Conservation (phyloP, 2,113 vertebrate genomes). For the Melanocharis versteri region DNA sequence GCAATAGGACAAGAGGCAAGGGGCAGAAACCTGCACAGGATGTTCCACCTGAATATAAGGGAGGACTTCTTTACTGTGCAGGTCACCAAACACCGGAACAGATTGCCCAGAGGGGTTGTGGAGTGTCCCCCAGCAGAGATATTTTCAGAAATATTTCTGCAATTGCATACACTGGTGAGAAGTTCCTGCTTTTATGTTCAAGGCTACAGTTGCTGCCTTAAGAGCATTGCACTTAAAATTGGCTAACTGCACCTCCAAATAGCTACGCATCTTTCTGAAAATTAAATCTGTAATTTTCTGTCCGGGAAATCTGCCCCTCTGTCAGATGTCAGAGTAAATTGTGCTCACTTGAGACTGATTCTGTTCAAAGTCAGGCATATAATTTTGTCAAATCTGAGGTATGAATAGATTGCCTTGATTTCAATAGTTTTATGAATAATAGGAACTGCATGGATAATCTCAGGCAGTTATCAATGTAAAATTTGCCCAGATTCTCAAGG, state of each 20-base stretch:
- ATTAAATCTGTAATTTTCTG: neutral
- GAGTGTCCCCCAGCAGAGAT: neutral
- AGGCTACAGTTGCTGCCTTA: neutral
- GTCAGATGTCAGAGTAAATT: neutral
- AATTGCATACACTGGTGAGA: rapidly evolving
- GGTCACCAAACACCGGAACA: neutral
- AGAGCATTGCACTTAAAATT: neutral
- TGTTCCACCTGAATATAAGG: neutral
- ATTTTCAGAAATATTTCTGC: neutral
- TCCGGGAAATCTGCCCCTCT: neutral
- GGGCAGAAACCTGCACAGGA: neutral
- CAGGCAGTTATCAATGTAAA: neutral
- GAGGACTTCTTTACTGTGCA: neutral
- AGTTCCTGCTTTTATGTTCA: neutral
- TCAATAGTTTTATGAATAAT: neutral
- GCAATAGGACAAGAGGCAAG: neutral
- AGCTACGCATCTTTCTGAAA: neutral
- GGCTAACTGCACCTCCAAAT: neutral
- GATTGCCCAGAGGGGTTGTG: neutral
- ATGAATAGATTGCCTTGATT: neutral
- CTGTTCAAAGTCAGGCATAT: neutral
- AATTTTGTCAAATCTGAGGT: neutral
- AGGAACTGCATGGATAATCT: neutral
- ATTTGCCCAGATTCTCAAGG: neutral
- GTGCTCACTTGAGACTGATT: rapidly evolving